Evolutionary conservation across 2,113 vertebrate species (phyloP).

Genomic region (Rhineura floridana): DNA sequence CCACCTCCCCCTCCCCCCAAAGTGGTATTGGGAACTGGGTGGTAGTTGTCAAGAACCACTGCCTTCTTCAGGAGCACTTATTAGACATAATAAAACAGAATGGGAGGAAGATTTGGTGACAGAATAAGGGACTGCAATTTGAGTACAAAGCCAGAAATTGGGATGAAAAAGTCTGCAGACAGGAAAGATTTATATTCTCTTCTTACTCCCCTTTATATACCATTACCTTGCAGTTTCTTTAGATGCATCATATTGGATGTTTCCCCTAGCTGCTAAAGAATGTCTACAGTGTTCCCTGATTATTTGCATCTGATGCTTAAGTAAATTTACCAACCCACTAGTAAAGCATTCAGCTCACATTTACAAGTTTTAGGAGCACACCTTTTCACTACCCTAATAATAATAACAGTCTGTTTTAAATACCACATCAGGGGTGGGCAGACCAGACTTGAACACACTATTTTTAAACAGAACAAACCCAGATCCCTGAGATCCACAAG

Average conservation of each 20-base stretch:
- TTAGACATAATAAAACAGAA: not conserved
- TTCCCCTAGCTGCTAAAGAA: constrained; percentile 3
- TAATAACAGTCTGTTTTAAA: constrained; percentile 11
- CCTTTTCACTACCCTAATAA: not conserved
- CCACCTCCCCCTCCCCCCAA: no score
- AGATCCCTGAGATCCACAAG: not conserved
- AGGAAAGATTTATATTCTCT: constrained; percentile 16
- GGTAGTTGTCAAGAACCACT: no score
- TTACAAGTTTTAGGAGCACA: constrained; percentile 10
- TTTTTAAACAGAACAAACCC: not conserved
- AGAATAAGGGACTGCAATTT: constrained; percentile 8
- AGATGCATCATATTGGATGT: constrained; percentile 12
- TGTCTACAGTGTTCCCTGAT: constrained; percentile 10
- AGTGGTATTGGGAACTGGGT: no score
- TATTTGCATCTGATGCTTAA: constrained; percentile 4
- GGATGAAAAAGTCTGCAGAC: not conserved
- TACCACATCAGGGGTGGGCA: not conserved
- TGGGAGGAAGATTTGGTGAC: not conserved
- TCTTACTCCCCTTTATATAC: not conserved
- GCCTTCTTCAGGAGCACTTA: not conserved
- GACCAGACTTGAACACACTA: not conserved
- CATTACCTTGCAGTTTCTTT: constrained; percentile 1
- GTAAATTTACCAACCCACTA: constrained; percentile 16
- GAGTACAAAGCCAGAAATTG: not conserved
- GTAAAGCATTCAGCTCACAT: not conserved